phyloP scores from a whole-genome alignment of 2,113 vertebrate species.

The Taxidea taxus region DNA sequence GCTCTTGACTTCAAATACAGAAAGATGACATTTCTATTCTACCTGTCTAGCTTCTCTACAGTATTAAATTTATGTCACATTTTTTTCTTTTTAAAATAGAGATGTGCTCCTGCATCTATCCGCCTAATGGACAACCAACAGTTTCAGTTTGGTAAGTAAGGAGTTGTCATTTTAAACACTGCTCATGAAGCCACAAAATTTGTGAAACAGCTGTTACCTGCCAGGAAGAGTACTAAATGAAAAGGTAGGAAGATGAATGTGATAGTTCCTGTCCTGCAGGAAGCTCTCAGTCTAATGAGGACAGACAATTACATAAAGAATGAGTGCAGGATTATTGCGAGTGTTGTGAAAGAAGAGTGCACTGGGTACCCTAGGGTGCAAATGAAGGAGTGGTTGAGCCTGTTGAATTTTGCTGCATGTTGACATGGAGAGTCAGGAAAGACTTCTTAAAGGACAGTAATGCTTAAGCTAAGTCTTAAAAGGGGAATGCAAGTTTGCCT shows the following conservation, averaged over 20 bases:
- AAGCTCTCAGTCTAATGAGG: not conserved
- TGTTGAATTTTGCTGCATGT: not conserved
- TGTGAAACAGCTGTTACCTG: not conserved
- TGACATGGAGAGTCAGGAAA: not conserved
- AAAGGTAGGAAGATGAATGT: not conserved
- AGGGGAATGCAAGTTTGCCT: not conserved
- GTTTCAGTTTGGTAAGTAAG: conserved; percentile 96
- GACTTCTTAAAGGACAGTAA: not conserved
- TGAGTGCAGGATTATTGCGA: not conserved
- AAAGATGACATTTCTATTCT: conserved; percentile 35
- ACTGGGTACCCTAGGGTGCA: not conserved
- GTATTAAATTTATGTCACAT: conserved; percentile 26
- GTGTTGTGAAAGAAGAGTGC: not conserved
- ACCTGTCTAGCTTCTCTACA: not conserved
- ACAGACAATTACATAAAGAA: not conserved
- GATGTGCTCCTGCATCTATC: conserved; percentile 98
- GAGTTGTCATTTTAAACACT: not conserved
- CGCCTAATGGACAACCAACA: conserved; percentile 97
- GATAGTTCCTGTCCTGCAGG: not conserved
- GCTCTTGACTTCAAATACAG: not conserved
- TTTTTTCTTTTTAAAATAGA: conserved; percentile 82
- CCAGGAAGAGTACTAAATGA: not conserved
- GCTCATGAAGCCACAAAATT: not conserved
- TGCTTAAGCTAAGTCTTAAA: conserved; percentile 20
- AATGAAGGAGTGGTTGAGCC: not conserved